Conservation (phyloP, 2,888 invertebrate species). For the Lepeophtheirus nordmannii region DNA sequence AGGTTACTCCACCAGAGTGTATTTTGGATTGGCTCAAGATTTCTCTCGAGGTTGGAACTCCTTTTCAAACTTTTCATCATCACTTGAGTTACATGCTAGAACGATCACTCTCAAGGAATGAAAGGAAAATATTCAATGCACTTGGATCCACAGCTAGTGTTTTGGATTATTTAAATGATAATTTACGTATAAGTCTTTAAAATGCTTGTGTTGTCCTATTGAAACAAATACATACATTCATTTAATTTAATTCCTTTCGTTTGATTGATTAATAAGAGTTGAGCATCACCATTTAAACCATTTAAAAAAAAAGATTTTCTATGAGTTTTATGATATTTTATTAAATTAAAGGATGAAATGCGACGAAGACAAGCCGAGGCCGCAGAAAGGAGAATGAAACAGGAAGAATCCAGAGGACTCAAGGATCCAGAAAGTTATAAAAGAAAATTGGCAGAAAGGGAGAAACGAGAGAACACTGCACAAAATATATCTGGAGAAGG, state of each 20-base stretch:
- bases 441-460: slow-evolving; percentile 1
- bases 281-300: neutral
- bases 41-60: slow-evolving; percentile 45
- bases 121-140: slow-evolving; percentile 6
- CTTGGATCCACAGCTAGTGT: slow-evolving; percentile 11
- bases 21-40: slow-evolving; percentile 41
- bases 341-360: neutral
- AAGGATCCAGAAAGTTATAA: neutral
- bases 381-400: neutral
- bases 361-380: neutral
- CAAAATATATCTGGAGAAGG: too few species aligned
- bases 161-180: slow-evolving; percentile 8
- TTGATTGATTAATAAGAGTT: too few species aligned
- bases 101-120: slow-evolving; percentile 43
- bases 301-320: neutral
- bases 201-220: neutral
- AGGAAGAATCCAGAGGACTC: neutral
- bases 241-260: neutral
- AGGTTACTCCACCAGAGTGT: slow-evolving; percentile 48
- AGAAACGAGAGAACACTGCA: neutral
- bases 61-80: slow-evolving; percentile 79
- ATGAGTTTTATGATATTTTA: neutral
- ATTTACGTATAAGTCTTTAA: neutral
- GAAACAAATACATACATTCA: slow-evolving; percentile 2
- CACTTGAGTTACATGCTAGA: slow-evolving; percentile 93